Evolutionary conservation across 1,140 invertebrate species (phyloP).

Genomic region (Diachasma alloeum): DNA sequence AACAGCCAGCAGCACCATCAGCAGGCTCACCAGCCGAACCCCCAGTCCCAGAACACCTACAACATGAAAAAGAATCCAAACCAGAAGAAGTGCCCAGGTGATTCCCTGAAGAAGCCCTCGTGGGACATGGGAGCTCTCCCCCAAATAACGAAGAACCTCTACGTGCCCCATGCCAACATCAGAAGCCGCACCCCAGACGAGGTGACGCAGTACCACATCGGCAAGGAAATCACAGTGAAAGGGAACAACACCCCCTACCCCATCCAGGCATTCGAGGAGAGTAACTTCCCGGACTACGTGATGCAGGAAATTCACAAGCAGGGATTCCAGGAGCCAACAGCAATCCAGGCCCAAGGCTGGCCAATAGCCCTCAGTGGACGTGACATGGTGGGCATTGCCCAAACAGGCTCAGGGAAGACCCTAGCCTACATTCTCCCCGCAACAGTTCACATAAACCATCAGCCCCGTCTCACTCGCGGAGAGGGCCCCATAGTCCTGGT

Average conservation of each 20-base stretch:
- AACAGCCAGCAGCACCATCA: slow-evolving; percentile 55
- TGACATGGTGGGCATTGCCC: slow-evolving; percentile 95
- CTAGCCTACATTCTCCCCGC: slow-evolving; percentile 85
- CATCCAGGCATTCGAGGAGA: slow-evolving; percentile 88
- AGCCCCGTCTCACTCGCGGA: slow-evolving; percentile 74
- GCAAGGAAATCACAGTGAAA: slow-evolving; percentile 87
- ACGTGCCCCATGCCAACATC: slow-evolving; percentile 83
- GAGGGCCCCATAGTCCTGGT: slow-evolving; percentile 94
- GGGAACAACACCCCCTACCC: slow-evolving; percentile 86
- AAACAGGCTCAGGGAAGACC: slow-evolving; percentile 93
- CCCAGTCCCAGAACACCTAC: slow-evolving; percentile 37
- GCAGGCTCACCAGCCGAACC: slow-evolving; percentile 44
- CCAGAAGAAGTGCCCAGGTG: slow-evolving; percentile 75
- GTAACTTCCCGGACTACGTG: slow-evolving; percentile 85
- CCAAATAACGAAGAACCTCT: slow-evolving; percentile 92
- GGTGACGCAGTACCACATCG: slow-evolving; percentile 75
- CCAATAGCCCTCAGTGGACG: slow-evolving; percentile 90
- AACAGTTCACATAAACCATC: slow-evolving; percentile 79
- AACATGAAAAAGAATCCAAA: slow-evolving; percentile 47
- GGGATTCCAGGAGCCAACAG: slow-evolving; percentile 84
- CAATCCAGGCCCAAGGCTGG: slow-evolving; percentile 91
- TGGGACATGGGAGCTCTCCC: slow-evolving; percentile 83
- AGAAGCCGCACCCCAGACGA: slow-evolving; percentile 76
- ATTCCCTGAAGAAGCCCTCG: slow-evolving; percentile 80
- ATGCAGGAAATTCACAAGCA: slow-evolving; percentile 83